Base-by-base conservation (phyloP, 2,888 invertebrate genomes). In the Volucella bombylans region DNA sequence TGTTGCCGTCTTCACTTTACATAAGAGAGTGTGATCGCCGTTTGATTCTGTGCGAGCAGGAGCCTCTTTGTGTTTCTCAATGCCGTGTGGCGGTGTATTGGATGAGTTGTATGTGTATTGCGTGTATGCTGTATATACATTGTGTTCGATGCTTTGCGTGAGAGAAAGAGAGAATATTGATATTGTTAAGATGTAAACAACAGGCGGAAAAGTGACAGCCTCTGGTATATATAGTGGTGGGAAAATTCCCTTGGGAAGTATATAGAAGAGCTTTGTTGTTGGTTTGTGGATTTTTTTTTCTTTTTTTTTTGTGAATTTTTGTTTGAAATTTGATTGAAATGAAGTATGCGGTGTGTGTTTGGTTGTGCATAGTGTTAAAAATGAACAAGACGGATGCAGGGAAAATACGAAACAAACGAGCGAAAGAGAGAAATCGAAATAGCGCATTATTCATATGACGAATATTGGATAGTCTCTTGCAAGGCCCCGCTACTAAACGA, bases 21-120 rank as follows among this genome's bases (percentile, higher is more conserved):
- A 90, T 89, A 90, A 90, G 89, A 90, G 90, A 91, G 90, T 91
- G 90, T 90, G 91, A 91, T 90, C 91, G 90, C 89, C 89, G 89
- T 89, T 89, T 85, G 81, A 85, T 85, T 85, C 85, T 85, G 85
- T 85, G 85, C 76, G 85, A 85, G 85, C 85, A 85, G 72, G 81
- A 85, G 52, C 85, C 85, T 77, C 76, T 80, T 73, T 76, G 67
- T 78, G 64, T 72, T 81, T 65, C 67, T 65, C 79, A 79, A 64
- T 49, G 59, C 38, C 50, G 31, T 31, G 47, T 54, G 11, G 9
- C 12, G 12, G 3, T 0, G 38, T 39, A 11, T 41, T 52, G n/a
- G 39, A n/a, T 62, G 54, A 69, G 31, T 57, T 80, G 49, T 47
- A 59, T 38, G 23, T 39, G 49, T 50, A 43, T 47, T 47, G 14